A percentile compares a stretch with the other conserved stretches of the same genome.
Conservation (phyloP, 2,888 invertebrate species). For the Cryptocephalus primarius region DNA sequence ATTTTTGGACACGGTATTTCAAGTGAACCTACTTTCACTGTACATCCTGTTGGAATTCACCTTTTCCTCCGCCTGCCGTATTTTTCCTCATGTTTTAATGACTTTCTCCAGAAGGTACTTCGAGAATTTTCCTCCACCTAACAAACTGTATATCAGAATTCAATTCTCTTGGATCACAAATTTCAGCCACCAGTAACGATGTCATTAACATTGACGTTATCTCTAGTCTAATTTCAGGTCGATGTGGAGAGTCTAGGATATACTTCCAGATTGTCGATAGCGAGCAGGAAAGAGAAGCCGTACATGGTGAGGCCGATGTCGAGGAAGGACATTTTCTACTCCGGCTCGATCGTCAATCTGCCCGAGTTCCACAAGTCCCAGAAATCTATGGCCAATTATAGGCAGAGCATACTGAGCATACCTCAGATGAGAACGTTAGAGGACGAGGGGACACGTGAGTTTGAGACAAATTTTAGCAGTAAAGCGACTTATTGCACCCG, state of each 20-base stretch:
- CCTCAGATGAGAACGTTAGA: slow-evolving; percentile 50
- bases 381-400: slow-evolving; percentile 79
- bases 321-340: slow-evolving; percentile 95
- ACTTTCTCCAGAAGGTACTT: no score
- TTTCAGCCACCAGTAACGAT: slow-evolving; percentile 2
- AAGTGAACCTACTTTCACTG: no score
- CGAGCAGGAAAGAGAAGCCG: slow-evolving; percentile 38
- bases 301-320: slow-evolving; percentile 83
- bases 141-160: no score
- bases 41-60: no score
- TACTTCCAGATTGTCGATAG: slow-evolving; percentile 50
- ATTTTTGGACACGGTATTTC: no score
- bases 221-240: slow-evolving; percentile 31
- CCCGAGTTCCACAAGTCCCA: slow-evolving; percentile 90
- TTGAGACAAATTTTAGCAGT: background rate
- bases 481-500: no score
- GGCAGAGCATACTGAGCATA: slow-evolving; percentile 83
- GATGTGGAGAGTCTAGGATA: slow-evolving; percentile 61
- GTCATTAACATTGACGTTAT: background rate
- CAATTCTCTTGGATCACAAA: no score
- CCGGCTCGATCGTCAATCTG: slow-evolving; percentile 86
- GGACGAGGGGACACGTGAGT: slow-evolving; percentile 57
- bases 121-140: no score
- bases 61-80: no score
- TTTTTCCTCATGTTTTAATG: no score